phyloP scores from a whole-genome alignment of 2,113 vertebrate species.

The Cisticola juncidis region DNA sequence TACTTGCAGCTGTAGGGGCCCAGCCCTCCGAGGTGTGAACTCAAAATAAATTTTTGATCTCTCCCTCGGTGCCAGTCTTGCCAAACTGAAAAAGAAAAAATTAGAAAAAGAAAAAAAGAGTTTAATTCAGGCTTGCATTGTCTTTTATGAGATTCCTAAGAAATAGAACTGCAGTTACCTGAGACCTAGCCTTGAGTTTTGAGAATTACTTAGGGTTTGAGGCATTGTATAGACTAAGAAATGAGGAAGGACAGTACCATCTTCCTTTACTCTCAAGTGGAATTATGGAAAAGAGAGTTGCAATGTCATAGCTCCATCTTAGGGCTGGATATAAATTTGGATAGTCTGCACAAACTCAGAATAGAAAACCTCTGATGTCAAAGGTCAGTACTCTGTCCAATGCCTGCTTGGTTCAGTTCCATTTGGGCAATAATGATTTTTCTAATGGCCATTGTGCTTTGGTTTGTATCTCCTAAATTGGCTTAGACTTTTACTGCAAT shows the following conservation, averaged over 20 bases:
- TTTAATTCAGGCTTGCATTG: background rate
- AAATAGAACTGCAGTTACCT: background rate
- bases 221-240: background rate
- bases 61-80: slow-evolving; percentile 42
- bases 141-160: background rate
- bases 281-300: background rate
- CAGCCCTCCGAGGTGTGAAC: slow-evolving; percentile 65
- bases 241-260: background rate
- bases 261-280: background rate
- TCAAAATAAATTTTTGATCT: slow-evolving; percentile 69
- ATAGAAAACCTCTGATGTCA: background rate
- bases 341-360: background rate
- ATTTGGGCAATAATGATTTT: background rate
- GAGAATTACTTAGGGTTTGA: background rate
- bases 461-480: background rate
- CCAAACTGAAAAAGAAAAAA: slow-evolving; percentile 24
- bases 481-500: background rate
- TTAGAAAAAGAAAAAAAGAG: background rate
- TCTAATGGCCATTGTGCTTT: background rate
- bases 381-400: background rate
- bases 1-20: slow-evolving; percentile 67
- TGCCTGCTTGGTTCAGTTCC: background rate
- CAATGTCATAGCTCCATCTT: background rate
- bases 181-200: background rate
- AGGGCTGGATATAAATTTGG: background rate